Percentiles rank a stretch among this genome's conserved stretches.
These are phyloP conservation scores for Protonibea diacanthus DNA, from an alignment of 2,797 vertebrate species.

Conservation along the genomic window DNA sequence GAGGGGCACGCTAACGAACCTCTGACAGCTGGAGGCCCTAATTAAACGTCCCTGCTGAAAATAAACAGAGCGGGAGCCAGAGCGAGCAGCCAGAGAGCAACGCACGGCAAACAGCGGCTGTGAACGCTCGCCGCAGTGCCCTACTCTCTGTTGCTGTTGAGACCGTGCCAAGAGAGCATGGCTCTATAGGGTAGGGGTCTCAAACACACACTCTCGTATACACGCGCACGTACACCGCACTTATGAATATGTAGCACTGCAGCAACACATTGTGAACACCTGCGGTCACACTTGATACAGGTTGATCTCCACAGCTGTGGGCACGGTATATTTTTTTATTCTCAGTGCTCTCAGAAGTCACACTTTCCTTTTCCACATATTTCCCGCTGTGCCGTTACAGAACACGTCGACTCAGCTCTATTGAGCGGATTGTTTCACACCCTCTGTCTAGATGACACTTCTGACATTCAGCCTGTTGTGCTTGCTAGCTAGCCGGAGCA, in stretches of 20 bases:
- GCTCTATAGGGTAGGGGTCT: slow-evolving; percentile 74
- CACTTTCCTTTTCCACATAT: slow-evolving; percentile 49
- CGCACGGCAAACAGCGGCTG: slow-evolving; percentile 66
- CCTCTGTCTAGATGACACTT: slow-evolving; percentile 63
- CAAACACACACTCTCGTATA: slow-evolving; percentile 35
- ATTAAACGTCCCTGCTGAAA: slow-evolving; percentile 90
- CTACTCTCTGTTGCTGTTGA: slow-evolving; percentile 71
- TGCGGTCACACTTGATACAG: slow-evolving; percentile 69
- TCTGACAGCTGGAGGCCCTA: slow-evolving; percentile 90
- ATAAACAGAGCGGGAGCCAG: slow-evolving; percentile 85
- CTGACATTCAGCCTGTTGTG: slow-evolving; percentile 78
- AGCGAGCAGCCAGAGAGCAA: slow-evolving; percentile 75
- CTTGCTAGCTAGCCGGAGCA: slow-evolving; percentile 69
- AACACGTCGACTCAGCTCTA: slow-evolving; percentile 37
- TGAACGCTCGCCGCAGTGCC: slow-evolving; percentile 64
- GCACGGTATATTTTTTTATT: slow-evolving; percentile 38
- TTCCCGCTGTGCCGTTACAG: slow-evolving; percentile 50
- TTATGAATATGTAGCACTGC: slow-evolving; percentile 77
- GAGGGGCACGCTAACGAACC: slow-evolving; percentile 87
- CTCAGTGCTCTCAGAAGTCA: slow-evolving; percentile 44
- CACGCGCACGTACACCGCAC: slow-evolving; percentile 8
- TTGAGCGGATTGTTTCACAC: slow-evolving; percentile 51
- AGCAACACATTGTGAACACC: slow-evolving; percentile 73
- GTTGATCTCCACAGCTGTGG: slow-evolving; percentile 67
- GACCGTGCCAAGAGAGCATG: slow-evolving; percentile 70